Percentiles rank a stretch among this genome's conserved stretches.
phyloP scores from a whole-genome alignment of 2,797 vertebrate genomes.

The Lagorchestes hirsutus region DNA sequence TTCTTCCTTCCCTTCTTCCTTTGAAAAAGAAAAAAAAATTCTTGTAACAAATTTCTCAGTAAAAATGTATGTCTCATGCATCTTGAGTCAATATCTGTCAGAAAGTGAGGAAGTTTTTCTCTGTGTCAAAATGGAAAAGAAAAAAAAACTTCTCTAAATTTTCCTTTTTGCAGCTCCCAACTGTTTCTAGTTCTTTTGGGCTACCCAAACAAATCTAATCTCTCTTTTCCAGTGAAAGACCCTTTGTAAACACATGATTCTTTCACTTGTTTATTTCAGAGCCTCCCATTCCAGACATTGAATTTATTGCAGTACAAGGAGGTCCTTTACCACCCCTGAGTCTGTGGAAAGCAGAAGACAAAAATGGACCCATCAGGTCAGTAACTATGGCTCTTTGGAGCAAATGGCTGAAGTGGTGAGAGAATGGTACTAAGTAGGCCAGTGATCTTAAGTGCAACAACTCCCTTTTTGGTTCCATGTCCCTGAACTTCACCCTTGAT shows the following conservation, averaged over 20 bases:
- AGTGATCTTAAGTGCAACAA: neutral
- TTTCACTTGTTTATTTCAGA: constrained; percentile 84
- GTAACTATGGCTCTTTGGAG: constrained; percentile 22
- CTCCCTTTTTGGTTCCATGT: neutral
- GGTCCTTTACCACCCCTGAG: constrained; percentile 87
- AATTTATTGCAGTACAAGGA: constrained; percentile 86
- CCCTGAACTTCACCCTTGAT: neutral
- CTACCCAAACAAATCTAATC: neutral
- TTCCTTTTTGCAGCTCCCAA: neutral
- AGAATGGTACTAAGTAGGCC: neutral
- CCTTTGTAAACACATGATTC: neutral
- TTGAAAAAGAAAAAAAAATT: neutral
- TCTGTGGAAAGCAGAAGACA: constrained; percentile 86
- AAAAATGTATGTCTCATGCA: neutral
- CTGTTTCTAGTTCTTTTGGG: neutral
- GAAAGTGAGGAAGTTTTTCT: neutral
- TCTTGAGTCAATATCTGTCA: neutral
- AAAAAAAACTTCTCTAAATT: neutral
- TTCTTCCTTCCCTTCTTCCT: neutral
- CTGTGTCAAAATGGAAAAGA: neutral
- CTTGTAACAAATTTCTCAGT: neutral
- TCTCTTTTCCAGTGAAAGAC: neutral
- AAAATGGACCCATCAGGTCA: constrained; percentile 93
- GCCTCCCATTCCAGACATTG: constrained; percentile 88
- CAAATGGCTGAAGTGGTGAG: neutral